phyloP scores from a whole-genome alignment of 92 coral and sea anemone species.

The Porites divaricata region DNA sequence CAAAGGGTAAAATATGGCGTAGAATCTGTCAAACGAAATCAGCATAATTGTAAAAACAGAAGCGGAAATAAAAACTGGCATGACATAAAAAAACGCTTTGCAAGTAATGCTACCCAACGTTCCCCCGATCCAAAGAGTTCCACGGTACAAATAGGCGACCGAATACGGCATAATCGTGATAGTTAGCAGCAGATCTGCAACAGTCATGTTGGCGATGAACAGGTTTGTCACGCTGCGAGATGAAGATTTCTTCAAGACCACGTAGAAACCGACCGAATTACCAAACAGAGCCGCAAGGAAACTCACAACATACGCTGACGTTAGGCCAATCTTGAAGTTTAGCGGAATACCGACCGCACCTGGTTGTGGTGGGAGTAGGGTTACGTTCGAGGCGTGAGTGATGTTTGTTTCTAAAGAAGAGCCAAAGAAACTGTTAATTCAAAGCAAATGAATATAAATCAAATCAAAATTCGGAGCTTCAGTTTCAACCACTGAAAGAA shows the following conservation, averaged over 20 bases:
- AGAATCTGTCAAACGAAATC: slow-evolving; percentile 54
- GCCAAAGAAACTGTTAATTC: background rate
- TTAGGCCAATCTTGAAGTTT: slow-evolving; percentile 29
- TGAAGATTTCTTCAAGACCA: slow-evolving; percentile 45
- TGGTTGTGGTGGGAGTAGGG: background rate
- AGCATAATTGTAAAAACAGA: slow-evolving; percentile 51
- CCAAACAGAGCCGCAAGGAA: slow-evolving; percentile 51
- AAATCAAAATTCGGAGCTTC: too few relatives aligned
- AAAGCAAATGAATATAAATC: too few relatives aligned
- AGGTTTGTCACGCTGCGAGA: slow-evolving; percentile 30
- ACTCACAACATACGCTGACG: slow-evolving; percentile 44
- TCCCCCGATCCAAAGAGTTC: slow-evolving; percentile 33
- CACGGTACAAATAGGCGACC: slow-evolving; percentile 23
- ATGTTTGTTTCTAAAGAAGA: background rate
- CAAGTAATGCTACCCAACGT: slow-evolving; percentile 45
- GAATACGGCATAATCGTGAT: slow-evolving; percentile 46
- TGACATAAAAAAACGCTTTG: slow-evolving; percentile 31
- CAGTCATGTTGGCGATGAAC: slow-evolving; percentile 66
- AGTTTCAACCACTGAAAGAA: too few relatives aligned
- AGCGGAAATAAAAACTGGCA: slow-evolving; percentile 55
- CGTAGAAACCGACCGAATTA: slow-evolving; percentile 49
- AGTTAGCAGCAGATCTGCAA: slow-evolving; percentile 57
- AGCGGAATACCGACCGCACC: too few relatives aligned
- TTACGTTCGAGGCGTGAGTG: background rate
- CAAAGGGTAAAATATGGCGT: slow-evolving; percentile 55